These are phyloP conservation scores for cattle (Bos taurus) DNA, from an alignment of 2,113 vertebrate genomes.

Conservation along the genomic window ARS-UCD2.0 NC_037339.1:36458501-36459000, in stretches of 20 bases:
- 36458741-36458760: background rate
- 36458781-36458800: background rate
- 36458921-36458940: background rate
- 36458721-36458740: background rate
- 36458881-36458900: background rate
- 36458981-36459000: background rate
- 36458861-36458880: background rate
- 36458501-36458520: background rate
- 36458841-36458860: background rate
- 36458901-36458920: background rate
- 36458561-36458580: conserved; percentile 86
- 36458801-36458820: background rate
- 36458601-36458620: conserved; percentile 60
- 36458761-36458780: background rate
- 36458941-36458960: background rate
- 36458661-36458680: conserved; percentile 82
- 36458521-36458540: background rate
- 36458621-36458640: conserved; percentile 73
- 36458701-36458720: conserved; percentile 68
- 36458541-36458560: conserved; percentile 16
- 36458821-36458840: background rate
- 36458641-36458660: conserved; percentile 67
- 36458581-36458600: conserved; percentile 71
- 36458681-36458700: conserved; percentile 75
- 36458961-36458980: background rate